These are phyloP conservation scores for Pentalonia nigronervosa DNA, from an alignment of 1,140 invertebrate species.

Conservation along the genomic window DNA sequence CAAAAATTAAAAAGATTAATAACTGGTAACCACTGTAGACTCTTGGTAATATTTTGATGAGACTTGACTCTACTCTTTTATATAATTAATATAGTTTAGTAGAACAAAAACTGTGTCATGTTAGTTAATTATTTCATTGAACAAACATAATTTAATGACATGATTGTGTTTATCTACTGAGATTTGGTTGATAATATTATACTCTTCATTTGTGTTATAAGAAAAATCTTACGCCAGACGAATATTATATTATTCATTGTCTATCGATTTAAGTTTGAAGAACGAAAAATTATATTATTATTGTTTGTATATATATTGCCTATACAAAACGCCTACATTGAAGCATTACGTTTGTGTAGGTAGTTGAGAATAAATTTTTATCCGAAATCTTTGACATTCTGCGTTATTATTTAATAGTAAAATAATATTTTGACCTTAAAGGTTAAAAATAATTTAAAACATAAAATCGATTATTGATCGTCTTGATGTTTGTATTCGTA, in stretches of 20 bases:
- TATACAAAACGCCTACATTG: slow-evolving; percentile 22
- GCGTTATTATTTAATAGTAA: too few relatives aligned
- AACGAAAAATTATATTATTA: background rate
- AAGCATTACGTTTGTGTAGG: background rate
- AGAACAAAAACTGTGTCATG: background rate
- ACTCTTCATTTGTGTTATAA: background rate
- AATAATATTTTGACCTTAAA: too few relatives aligned
- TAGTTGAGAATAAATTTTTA: background rate
- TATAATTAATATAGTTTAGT: background rate
- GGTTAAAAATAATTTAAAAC: too few relatives aligned
- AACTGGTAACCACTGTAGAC: background rate
- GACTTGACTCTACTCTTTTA: background rate
- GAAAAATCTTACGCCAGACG: background rate
- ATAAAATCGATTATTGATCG: too few relatives aligned
- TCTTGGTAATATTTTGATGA: background rate
- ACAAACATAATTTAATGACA: background rate
- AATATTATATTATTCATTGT: background rate
- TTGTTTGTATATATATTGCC: background rate
- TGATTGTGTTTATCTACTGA: background rate
- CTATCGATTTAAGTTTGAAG: background rate
- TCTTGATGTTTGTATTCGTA: too few relatives aligned
- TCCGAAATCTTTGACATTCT: background rate
- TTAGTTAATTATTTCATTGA: background rate
- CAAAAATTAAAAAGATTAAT: background rate
- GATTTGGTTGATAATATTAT: background rate